Base-by-base conservation (phyloP, 1,140 invertebrate species). In the Caenorhabditis briggsae region DNA sequence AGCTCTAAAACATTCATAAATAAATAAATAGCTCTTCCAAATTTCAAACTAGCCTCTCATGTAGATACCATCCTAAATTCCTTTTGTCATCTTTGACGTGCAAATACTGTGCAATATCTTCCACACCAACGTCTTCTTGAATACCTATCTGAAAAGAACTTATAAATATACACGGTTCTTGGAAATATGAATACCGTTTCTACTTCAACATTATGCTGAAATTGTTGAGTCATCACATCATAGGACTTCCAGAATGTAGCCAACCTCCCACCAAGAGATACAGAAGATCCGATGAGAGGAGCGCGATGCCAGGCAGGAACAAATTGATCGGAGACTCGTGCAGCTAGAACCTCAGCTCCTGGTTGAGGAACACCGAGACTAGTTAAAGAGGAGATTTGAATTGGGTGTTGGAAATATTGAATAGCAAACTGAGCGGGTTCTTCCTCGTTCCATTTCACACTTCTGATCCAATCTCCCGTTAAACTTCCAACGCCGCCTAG, bases 331-430 rank as follows among this genome's bases (percentile, higher is more conserved):
- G 82, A 43, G 14, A 59, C 55, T 5, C 58, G 53, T 59, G 55
- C n/a, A 20, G 58, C 82, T 9, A 58, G 23, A 25, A 58, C 58
- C 14, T 83, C 55, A 8, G 82, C 58, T 14, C 58, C 58, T 5
- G 55, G 55, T 33, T 83, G 55, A 23, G 58, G 25, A 33, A 20
- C 9, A n/a, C 58, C 82, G 41, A 83, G 58, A 58, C 82, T 59
- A 11, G 41, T 83, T 23, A 83, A 11, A 11, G 82, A 83, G 12
- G 55, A 59, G 2, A 83, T 83, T 25, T 83, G 82, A 16, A 83
- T n/a, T 7, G 82, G 82, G 59, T 83, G 82, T 61, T 83, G 82
- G 16, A 83, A 83, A 48, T 83, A 83, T 61, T 83, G 82, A 83
- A 83, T 83, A 50, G 82, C 82, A 20, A 83, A 64, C 23, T 59